Evolutionary conservation across 2,888 invertebrate genomes (phyloP).

Genomic region (Synergus japonicus): DNA sequence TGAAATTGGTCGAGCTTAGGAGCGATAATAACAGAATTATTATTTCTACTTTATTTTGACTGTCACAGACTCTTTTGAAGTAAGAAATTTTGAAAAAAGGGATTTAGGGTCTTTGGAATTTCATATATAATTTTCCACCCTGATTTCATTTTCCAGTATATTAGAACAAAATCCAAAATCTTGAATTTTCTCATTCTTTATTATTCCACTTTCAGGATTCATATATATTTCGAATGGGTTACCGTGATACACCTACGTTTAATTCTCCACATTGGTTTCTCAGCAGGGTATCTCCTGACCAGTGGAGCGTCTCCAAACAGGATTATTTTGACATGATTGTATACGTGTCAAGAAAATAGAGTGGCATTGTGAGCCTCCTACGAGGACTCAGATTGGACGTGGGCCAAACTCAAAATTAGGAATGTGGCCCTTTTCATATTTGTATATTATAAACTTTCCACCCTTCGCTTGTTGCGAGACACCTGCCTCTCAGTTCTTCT

Average conservation of each 20-base stretch:
- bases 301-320: conserved; percentile 73
- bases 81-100: too few species aligned
- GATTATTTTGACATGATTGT: conserved; percentile 75
- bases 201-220: not conserved
- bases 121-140: too few species aligned
- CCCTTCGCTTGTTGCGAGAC: conserved; percentile 52
- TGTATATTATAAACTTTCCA: conserved; percentile 64
- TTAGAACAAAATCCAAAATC: too few species aligned
- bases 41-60: not conserved
- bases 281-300: conserved; percentile 70
- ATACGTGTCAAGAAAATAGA: conserved; percentile 75
- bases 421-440: conserved; percentile 64
- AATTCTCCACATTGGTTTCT: conserved; percentile 57
- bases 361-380: conserved; percentile 68
- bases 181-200: not conserved
- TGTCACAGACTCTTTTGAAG: too few species aligned
- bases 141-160: too few species aligned
- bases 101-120: too few species aligned
- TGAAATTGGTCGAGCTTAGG: not conserved
- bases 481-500: conserved; percentile 56
- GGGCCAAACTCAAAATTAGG: conserved; percentile 68
- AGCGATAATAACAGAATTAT: not conserved
- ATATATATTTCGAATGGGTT: conserved; percentile 22
- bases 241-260: conserved; percentile 19
- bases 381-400: conserved; percentile 57